Conservation (phyloP, 92 coral and sea anemone species). For the Epizoanthus illoricatus region DNA sequence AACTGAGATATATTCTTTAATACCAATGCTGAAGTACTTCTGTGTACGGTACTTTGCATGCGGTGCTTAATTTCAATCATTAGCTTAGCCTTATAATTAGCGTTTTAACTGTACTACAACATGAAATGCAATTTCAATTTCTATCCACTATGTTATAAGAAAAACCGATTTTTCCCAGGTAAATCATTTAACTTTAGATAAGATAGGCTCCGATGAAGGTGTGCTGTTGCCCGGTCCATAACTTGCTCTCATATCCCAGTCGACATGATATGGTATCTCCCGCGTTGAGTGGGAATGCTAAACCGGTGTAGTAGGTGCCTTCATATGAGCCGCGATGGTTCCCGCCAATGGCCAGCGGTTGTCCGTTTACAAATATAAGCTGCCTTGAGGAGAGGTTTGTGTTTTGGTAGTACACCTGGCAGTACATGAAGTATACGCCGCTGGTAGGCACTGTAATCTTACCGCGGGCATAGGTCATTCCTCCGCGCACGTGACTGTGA, state of each 20-base stretch:
- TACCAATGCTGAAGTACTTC: too few relatives aligned
- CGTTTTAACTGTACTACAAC: not conserved
- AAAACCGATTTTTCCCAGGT: too few relatives aligned
- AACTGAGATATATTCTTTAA: too few relatives aligned
- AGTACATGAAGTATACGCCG: conserved; percentile 7
- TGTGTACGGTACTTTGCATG: too few relatives aligned
- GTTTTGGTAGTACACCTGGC: not conserved
- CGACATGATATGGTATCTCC: conserved; percentile 7
- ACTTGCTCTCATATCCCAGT: not conserved
- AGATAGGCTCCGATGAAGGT: conserved; percentile 1
- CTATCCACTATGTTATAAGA: too few relatives aligned
- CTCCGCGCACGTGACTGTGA: conserved; percentile 4
- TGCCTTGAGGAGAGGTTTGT: not conserved
- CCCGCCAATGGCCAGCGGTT: not conserved
- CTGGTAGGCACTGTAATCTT: conserved; percentile 9
- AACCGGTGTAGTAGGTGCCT: conserved; percentile 1
- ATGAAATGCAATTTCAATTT: too few relatives aligned
- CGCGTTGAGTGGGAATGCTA: not conserved
- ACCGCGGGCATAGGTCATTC: conserved; percentile 12
- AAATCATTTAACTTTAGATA: not conserved
- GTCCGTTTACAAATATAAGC: conserved; percentile 7
- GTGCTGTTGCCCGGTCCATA: not conserved
- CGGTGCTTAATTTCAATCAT: too few relatives aligned
- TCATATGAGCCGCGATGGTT: not conserved
- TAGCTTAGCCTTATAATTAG: too few relatives aligned